Evolutionary conservation across 2,797 vertebrate species (phyloP), one percentile per base, ranked within the genome.

Genomic region (Pseudomugil tenellus): DNA sequence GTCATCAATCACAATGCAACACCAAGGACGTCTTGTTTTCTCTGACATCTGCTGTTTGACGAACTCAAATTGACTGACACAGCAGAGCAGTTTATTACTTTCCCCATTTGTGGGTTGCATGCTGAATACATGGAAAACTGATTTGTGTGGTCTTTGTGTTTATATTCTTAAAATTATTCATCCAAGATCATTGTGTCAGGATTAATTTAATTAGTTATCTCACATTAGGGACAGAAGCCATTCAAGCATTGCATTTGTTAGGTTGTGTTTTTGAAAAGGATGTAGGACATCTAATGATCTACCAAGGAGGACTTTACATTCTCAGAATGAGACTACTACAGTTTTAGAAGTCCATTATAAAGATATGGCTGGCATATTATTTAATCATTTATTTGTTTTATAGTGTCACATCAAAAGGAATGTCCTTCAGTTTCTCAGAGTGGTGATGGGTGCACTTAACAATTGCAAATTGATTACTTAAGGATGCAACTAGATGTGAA

Each of bases 1-100:
- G 35, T 91, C 88, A 93, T 93, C 89, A 92, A 91, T 93, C 89
- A 90, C 76, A 78, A 80, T 87, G 73, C 76, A 88, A 76, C 75
- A 73, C 83, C 91, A 92, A 92, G 88, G 90, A 87, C 86, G 29
- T 84, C 74, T 76, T 79, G 76, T 86, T 83, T 85, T 85, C 75
- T 82, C 77, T 87, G 87, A 89, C 87, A 85, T 88, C 72, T 90
- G 85, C 77, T 86, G 65, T 85, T 84, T 83, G 84, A 88, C 84
- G 87, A 80, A 82, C 76, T 88, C 57, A 88, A 83, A 88, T 72
- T 81, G 86, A 90, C 77, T 85, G 84, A 90, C 83, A 79, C 29
- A 39, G 69, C 52, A 68, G 54, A 74, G 62, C 67, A 17, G 52
- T 61, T 81, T 83, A 69, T 79, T 67, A 58, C 46, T 63, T 53